Percentiles rank a stretch among this genome's conserved stretches.
These are phyloP conservation scores for Ranitomeya imitator DNA, from an alignment of 2,113 vertebrate species.

Conservation along the genomic window DNA sequence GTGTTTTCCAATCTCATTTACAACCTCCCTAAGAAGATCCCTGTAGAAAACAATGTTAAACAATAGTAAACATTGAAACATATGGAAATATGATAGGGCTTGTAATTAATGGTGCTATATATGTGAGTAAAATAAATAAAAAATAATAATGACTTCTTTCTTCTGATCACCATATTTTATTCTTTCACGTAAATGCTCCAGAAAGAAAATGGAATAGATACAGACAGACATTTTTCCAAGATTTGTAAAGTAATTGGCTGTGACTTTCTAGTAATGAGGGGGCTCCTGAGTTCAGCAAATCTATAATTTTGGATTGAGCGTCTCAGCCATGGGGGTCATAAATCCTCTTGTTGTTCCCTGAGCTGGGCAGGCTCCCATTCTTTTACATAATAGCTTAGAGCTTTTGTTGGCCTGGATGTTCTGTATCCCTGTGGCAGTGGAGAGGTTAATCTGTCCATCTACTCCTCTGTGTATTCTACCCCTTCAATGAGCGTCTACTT, in stretches of 20 bases:
- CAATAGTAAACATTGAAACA: neutral
- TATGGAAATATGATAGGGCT: neutral
- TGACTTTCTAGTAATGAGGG: slow-evolving; percentile 25
- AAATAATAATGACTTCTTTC: neutral
- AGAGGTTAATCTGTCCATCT: slow-evolving; percentile 21
- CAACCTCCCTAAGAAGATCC: neutral
- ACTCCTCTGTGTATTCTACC: neutral
- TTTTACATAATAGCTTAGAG: slow-evolving; percentile 21
- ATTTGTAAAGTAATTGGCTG: slow-evolving; percentile 27
- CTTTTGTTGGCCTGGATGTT: neutral
- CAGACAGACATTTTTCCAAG: slow-evolving; percentile 19
- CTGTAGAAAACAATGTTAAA: neutral
- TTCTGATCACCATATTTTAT: neutral
- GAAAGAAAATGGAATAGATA: neutral
- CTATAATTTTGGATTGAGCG: slow-evolving; percentile 1
- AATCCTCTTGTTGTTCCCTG: slow-evolving; percentile 15
- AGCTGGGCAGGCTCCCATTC: neutral
- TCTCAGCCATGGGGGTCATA: neutral
- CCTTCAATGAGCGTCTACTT: neutral
- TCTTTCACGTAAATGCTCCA: neutral
- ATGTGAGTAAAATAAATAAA: too few relatives aligned
- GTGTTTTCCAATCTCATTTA: neutral
- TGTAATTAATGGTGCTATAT: too few relatives aligned
- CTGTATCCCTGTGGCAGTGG: neutral
- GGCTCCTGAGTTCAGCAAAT: neutral